Percentiles rank a stretch among this genome's conserved stretches.
Conservation (phyloP, 2,113 vertebrate genomes). For the Chlorodrepanis virens region DNA sequence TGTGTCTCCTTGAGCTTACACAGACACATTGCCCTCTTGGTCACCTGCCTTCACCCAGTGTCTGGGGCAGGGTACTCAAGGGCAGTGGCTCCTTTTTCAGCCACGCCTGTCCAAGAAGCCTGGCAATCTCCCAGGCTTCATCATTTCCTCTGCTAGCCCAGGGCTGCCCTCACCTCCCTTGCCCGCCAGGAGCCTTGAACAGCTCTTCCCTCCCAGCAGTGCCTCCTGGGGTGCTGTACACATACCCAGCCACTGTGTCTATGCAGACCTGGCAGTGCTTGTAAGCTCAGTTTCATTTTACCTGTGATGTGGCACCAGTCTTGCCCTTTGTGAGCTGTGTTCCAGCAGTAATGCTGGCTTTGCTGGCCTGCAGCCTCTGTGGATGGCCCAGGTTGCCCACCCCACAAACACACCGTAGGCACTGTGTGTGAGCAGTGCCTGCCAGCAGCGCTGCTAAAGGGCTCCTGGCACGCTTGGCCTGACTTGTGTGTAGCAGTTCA, state of each 20-base stretch:
- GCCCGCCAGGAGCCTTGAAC: not conserved
- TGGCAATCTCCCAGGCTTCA: not conserved
- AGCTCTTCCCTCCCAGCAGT: not conserved
- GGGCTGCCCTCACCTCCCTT: not conserved
- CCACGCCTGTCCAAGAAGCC: not conserved
- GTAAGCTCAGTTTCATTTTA: not conserved
- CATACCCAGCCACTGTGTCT: rapidly evolving
- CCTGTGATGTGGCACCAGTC: not conserved
- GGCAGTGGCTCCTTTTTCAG: not conserved
- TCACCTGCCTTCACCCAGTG: not conserved
- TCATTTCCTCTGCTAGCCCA: not conserved
- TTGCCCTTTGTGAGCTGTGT: not conserved
- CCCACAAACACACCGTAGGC: rapidly evolving
- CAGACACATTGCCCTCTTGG: rapidly evolving
- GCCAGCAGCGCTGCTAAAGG: not conserved
- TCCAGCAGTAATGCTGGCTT: not conserved
- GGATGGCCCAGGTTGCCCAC: not conserved
- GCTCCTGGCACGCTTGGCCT: not conserved
- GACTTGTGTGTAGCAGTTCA: not conserved
- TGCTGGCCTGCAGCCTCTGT: not conserved
- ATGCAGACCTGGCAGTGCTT: rapidly evolving
- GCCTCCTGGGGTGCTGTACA: not conserved
- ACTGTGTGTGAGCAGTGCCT: rapidly evolving
- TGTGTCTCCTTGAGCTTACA: not conserved
- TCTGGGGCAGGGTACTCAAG: not conserved